Evolutionary conservation across 2,888 invertebrate species (phyloP).

Genomic region (Abrostola tripartita): DNA sequence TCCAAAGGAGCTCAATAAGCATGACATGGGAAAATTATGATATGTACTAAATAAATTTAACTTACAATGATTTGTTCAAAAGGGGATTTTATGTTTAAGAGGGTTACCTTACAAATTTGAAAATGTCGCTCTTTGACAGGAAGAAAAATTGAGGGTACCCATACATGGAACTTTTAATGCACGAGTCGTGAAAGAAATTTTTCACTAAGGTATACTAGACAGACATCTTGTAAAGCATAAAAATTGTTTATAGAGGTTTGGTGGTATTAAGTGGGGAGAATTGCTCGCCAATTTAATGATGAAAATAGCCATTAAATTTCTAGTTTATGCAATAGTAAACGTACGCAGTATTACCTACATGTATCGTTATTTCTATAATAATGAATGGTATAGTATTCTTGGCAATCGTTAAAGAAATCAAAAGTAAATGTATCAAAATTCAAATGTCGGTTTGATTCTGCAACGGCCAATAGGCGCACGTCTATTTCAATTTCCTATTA

Average conservation of each 20-base stretch:
- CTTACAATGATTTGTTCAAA: constrained; percentile 7
- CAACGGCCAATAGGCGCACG: constrained; percentile 8
- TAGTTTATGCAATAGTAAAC: too few species aligned
- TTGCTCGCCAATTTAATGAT: too few species aligned
- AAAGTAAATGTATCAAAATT: constrained; percentile 16
- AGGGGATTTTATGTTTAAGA: constrained; percentile 2
- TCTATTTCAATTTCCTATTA: constrained; percentile 5
- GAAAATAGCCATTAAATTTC: too few species aligned
- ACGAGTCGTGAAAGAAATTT: constrained; percentile 25
- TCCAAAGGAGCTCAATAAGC: neutral
- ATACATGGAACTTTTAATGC: constrained; percentile 31
- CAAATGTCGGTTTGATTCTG: constrained; percentile 14
- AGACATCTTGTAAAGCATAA: neutral
- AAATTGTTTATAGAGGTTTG: too few species aligned
- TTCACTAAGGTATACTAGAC: constrained; percentile 12
- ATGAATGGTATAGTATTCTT: too few species aligned
- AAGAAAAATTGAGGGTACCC: constrained; percentile 26
- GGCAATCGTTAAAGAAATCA: neutral
- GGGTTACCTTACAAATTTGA: constrained; percentile 22
- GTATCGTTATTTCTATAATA: too few species aligned
- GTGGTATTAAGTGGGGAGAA: too few species aligned
- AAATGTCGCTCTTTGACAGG: constrained; percentile 10
- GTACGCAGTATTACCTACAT: too few species aligned
- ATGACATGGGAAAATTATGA: neutral
- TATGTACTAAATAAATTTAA: neutral